These are phyloP conservation scores for Puffinus mauretanicus DNA, from an alignment of 2,113 vertebrate species.

Conservation along the genomic window DNA sequence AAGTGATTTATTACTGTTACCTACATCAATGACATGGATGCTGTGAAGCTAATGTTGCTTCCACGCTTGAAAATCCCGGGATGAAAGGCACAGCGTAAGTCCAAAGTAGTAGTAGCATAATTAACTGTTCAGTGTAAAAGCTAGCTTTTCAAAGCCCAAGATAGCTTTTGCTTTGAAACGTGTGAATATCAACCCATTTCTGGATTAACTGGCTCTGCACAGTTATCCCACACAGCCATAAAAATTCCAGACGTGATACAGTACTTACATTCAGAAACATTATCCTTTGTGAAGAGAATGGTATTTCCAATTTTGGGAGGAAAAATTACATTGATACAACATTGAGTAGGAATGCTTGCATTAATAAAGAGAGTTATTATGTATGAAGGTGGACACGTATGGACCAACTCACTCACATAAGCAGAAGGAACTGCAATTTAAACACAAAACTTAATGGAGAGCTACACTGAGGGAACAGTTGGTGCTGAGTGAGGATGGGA, in stretches of 20 bases:
- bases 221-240: not conserved
- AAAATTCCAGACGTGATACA: conserved; percentile 23
- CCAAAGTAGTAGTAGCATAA: not conserved
- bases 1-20: conserved; percentile 25
- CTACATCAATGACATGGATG: not conserved
- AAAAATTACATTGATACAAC: not conserved
- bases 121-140: conserved; percentile 8
- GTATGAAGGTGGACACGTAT: not conserved
- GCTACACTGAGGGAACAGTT: not conserved
- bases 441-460: not conserved
- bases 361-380: not conserved
- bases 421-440: not conserved
- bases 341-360: not conserved
- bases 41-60: not conserved
- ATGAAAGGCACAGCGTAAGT: not conserved
- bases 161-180: not conserved
- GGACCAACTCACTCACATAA: not conserved
- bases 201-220: not conserved
- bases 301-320: not conserved
- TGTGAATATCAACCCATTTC: not conserved
- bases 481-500: not conserved
- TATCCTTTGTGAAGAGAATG: not conserved
- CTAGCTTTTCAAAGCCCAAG: conserved; percentile 16
- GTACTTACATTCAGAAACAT: not conserved
- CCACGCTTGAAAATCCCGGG: not conserved